phyloP scores from a whole-genome alignment of 2,797 vertebrate species.

The Hapalemur alaotrensis region DNA sequence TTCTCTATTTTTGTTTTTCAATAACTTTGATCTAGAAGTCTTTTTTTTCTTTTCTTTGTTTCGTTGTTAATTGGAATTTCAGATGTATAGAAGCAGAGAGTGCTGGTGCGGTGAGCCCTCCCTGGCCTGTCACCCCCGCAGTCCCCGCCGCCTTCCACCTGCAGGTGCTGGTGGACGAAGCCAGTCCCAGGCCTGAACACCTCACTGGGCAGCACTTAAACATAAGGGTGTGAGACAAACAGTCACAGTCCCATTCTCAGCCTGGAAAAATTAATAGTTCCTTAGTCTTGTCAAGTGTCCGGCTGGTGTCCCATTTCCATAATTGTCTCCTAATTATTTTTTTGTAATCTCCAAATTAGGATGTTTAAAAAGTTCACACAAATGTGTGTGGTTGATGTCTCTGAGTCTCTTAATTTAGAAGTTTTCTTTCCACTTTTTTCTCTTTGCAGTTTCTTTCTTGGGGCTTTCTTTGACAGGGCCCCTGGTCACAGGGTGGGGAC shows the following conservation, averaged over 20 bases:
- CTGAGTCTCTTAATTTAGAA: not conserved
- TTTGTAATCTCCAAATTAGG: not conserved
- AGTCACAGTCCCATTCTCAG: not conserved
- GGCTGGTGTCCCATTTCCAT: not conserved
- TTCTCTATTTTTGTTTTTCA: not conserved
- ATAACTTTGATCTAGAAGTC: not conserved
- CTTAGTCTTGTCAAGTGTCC: not conserved
- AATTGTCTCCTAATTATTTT: not conserved
- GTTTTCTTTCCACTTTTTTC: too few relatives aligned
- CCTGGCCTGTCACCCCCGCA: not conserved
- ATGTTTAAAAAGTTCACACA: not conserved
- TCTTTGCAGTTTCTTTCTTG: not conserved
- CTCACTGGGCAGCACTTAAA: not conserved
- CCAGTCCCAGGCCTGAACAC: not conserved
- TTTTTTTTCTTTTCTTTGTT: not conserved
- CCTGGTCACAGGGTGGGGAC: not conserved
- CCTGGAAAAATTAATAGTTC: not conserved
- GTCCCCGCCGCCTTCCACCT: rapidly evolving
- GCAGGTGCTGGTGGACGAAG: not conserved
- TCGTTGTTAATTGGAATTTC: not conserved
- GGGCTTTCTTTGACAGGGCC: not conserved
- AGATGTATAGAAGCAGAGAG: not conserved
- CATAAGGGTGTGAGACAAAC: not conserved
- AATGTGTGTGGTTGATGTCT: not conserved
- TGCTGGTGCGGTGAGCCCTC: too few relatives aligned